These are phyloP conservation scores for Subacronicta megacephala DNA, from an alignment of 2,888 invertebrate genomes.

Conservation along the genomic window DNA sequence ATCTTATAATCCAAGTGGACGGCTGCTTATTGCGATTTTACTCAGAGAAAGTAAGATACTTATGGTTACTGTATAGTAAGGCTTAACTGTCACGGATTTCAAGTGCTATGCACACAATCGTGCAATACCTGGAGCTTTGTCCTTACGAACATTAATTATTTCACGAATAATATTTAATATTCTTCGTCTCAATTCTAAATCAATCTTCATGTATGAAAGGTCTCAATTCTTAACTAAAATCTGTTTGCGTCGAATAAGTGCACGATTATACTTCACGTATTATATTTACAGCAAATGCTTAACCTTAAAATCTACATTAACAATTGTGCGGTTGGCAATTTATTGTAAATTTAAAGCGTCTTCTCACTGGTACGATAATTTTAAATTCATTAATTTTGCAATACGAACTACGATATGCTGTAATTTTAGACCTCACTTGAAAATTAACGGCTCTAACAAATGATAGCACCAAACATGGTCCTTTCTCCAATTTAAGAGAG, in stretches of 20 bases:
- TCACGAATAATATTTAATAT: constrained; percentile 16
- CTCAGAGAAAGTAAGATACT: constrained; percentile 24
- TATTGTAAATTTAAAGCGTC: constrained; percentile 76
- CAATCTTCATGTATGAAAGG: constrained; percentile 47
- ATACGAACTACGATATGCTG: constrained; percentile 77
- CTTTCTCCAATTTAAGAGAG: constrained; percentile 55
- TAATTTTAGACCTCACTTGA: constrained; percentile 67
- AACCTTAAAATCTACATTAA: constrained; percentile 64
- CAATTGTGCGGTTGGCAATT: constrained; percentile 81
- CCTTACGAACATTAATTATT: constrained; percentile 25
- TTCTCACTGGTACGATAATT: constrained; percentile 70
- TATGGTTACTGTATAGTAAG: constrained; percentile 21
- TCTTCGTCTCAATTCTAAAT: constrained; percentile 9
- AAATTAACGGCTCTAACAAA: constrained; percentile 61
- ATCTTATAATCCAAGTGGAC: constrained; percentile 52
- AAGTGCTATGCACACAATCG: constrained; percentile 41
- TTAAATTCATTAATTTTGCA: constrained; percentile 67
- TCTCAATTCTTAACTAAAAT: constrained; percentile 47
- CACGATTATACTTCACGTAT: constrained; percentile 51
- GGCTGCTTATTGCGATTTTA: constrained; percentile 45
- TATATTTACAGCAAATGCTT: constrained; percentile 60
- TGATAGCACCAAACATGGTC: constrained; percentile 58
- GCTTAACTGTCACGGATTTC: constrained; percentile 19
- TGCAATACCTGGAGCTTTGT: constrained; percentile 35
- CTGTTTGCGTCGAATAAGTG: constrained; percentile 45